Conservation (phyloP, 2,888 invertebrate species). For the Calliopum simillimum region DNA sequence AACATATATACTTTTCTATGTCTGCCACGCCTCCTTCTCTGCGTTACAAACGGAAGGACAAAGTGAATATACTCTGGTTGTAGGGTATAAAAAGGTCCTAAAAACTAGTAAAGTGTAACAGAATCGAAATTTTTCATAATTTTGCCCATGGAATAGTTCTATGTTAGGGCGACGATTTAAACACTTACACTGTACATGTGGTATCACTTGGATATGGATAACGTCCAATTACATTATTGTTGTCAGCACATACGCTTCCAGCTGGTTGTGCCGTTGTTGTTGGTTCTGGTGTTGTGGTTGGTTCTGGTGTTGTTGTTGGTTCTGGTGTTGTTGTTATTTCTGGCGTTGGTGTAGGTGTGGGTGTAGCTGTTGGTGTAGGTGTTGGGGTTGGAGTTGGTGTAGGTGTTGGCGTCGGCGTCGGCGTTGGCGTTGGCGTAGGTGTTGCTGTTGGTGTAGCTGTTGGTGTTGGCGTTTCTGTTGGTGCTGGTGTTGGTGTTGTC, state of each 20-base stretch:
- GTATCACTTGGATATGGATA: conserved; percentile 51
- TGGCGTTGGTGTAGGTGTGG: neutral
- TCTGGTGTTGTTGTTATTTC: conserved; percentile 9
- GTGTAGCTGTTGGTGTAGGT: conserved; percentile 12
- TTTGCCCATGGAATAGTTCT: too few relatives aligned
- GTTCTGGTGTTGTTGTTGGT: neutral
- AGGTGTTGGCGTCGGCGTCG: neutral
- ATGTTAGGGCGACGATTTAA: too few relatives aligned
- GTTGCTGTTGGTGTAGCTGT: conserved; percentile 1
- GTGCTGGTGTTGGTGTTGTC: neutral
- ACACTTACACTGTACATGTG: conserved; percentile 51
- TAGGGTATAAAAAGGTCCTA: too few relatives aligned
- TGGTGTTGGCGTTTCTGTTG: conserved; percentile 22
- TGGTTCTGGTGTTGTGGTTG: conserved; percentile 21
- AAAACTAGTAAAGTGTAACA: too few relatives aligned
- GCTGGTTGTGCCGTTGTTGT: neutral
- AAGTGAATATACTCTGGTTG: too few relatives aligned
- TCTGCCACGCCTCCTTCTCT: too few relatives aligned
- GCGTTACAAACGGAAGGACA: too few relatives aligned
- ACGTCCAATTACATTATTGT: conserved; percentile 43
- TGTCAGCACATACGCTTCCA: conserved; percentile 29
- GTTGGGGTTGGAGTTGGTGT: conserved; percentile 8
- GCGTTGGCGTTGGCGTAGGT: neutral
- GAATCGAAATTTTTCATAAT: too few relatives aligned
- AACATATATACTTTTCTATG: too few relatives aligned